Base-by-base conservation (phyloP, 2,888 invertebrate species). In the Agonopterix alstromeriana region DNA sequence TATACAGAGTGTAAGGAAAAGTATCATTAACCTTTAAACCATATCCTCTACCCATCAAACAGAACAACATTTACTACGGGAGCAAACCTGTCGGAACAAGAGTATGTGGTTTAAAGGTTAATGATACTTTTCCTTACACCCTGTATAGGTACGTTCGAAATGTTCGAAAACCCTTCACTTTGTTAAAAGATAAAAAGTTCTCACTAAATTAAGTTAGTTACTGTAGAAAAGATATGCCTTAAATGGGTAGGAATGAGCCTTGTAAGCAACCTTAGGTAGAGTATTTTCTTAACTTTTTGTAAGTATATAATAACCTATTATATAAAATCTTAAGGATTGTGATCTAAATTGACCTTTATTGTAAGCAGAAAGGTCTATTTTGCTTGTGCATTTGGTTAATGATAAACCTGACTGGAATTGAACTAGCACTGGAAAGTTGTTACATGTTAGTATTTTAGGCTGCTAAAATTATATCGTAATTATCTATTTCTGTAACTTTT, bases 201-300 rank as follows among this genome's bases (percentile, higher is more conserved):
- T 42, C 42, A 42, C 7, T 42, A 42, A 9, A 14, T 12, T 42
- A 12, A 42, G 42, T 14, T 42, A 12, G 35, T 27, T 27, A 27
- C 27, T 27, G 11, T 35, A 43, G 43, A 14, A 14, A 36, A 11
- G 11, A 12, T 38, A 36, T 45, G 45, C 45, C 45, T 45, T 36
- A 36, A n/a, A 9, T 36, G 35, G 10, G 38, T 35, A 7, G 36
- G 45, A 14, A 45, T 14, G 14, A 10, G 45, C 45, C 45, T 45
- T 45, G 35, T 35, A 12, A 7, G 36, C 45, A 45, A 38, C 45
- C 45, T 45, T 12, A 45, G 36, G 38, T 45, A 45, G 36, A 36
- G 36, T 45, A 45, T 45, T 36, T 45, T 45, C 36, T 38, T n/a
- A n/a, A 38, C 9, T 38, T n/a, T n/a, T 38, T 9, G 38, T n/a